Percentiles rank a stretch among this genome's conserved stretches.
These are phyloP conservation scores for Gyps fulvus DNA, from an alignment of 2,113 vertebrate genomes.

Conservation along the genomic window DNA sequence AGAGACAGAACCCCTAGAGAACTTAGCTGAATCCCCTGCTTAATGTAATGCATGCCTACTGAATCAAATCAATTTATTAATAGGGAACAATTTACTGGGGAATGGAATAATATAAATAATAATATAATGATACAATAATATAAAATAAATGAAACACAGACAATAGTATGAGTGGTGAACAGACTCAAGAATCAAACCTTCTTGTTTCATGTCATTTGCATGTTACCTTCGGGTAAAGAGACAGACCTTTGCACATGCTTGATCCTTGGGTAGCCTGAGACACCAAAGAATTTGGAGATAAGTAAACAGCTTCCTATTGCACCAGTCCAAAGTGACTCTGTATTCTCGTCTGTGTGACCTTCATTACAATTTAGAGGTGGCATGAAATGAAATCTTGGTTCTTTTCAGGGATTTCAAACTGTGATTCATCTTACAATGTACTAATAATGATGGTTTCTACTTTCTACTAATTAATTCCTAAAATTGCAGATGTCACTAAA, in stretches of 20 bases:
- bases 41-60: neutral
- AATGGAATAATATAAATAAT: neutral
- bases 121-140: neutral
- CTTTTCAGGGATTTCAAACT: neutral
- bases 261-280: neutral
- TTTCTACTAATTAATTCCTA: neutral
- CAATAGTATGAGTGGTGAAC: neutral
- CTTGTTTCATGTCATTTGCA: neutral
- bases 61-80: neutral
- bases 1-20: neutral
- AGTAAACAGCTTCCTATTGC: neutral
- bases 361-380: neutral
- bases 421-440: neutral
- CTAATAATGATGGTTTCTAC: neutral
- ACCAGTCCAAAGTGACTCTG: neutral
- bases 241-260: rapidly evolving
- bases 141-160: neutral
- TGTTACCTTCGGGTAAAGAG: neutral
- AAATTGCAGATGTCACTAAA: neutral
- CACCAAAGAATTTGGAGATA: neutral
- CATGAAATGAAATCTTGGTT: neutral
- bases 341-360: neutral
- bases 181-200: neutral
- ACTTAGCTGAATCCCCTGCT: neutral
- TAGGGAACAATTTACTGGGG: neutral